Evolutionary conservation across 2,888 invertebrate genomes (phyloP).

Genomic region (Vesta saturnalis): DNA sequence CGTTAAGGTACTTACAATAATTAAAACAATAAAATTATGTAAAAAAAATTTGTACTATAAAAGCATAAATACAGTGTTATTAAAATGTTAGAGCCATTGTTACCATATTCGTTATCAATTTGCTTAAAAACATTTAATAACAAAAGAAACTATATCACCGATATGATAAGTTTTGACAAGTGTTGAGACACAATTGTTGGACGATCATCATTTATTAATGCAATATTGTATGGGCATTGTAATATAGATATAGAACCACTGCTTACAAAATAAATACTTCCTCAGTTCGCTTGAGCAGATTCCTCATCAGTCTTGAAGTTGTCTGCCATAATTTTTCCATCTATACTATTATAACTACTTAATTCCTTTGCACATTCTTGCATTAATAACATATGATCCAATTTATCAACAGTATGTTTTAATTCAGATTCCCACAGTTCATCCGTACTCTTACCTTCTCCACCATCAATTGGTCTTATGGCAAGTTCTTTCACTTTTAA

Average conservation of each 20-base stretch:
- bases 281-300: constrained; percentile 13
- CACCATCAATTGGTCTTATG: constrained; percentile 77
- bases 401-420: constrained; percentile 76
- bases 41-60: constrained; percentile 19
- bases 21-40: constrained; percentile 7
- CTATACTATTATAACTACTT: constrained; percentile 50
- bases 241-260: not conserved
- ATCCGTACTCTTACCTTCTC: constrained; percentile 71
- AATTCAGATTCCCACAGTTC: constrained; percentile 80
- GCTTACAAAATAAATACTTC: not conserved
- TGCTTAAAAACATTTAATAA: constrained; percentile 10
- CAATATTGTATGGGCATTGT: not conserved
- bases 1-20: not conserved
- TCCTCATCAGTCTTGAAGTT: constrained; percentile 18
- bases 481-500: constrained; percentile 77
- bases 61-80: constrained; percentile 14
- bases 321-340: constrained; percentile 21
- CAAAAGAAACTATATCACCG: constrained; percentile 3
- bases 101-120: not conserved
- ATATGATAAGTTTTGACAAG: not conserved
- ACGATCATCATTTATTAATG: constrained; percentile 12
- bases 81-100: constrained; percentile 12
- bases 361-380: constrained; percentile 71
- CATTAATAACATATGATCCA: constrained; percentile 77
- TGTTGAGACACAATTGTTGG: constrained; percentile 6